Evolutionary conservation across 2,113 vertebrate genomes (phyloP).

Genomic region (Glaucomys volans): DNA sequence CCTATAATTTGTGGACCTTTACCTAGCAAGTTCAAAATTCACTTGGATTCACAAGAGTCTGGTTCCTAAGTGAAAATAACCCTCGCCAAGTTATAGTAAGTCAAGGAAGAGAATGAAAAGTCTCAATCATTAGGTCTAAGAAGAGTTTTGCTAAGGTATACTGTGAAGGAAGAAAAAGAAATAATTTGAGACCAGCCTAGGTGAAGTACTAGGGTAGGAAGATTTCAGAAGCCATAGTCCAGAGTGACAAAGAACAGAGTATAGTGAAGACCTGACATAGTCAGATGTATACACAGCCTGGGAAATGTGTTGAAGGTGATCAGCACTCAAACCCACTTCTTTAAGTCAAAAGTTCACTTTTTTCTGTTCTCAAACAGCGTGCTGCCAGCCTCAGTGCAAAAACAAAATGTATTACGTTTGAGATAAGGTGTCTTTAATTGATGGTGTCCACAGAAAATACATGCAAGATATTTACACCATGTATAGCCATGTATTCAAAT

Average conservation of each 20-base stretch:
- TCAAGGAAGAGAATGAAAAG: neutral
- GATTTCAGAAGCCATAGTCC: conserved; percentile 35
- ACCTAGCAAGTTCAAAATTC: conserved; percentile 3
- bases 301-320: neutral
- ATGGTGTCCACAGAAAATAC: neutral
- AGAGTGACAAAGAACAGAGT: neutral
- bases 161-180: neutral
- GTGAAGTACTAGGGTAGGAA: neutral
- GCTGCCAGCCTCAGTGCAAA: neutral
- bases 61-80: conserved; percentile 46
- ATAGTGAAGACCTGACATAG: neutral
- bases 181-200: neutral
- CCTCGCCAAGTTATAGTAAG: neutral
- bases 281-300: neutral
- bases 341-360: neutral
- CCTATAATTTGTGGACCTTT: neutral
- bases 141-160: conserved; percentile 17
- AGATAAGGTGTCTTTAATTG: neutral
- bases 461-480: neutral
- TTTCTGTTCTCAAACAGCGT: neutral
- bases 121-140: conserved; percentile 14
- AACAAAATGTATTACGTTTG: conserved; percentile 17
- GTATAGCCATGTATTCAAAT: neutral
- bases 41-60: neutral
- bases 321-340: neutral